These are phyloP conservation scores for Camponotus pennsylvanicus DNA, from an alignment of 1,140 invertebrate genomes.

Conservation along the genomic window DNA sequence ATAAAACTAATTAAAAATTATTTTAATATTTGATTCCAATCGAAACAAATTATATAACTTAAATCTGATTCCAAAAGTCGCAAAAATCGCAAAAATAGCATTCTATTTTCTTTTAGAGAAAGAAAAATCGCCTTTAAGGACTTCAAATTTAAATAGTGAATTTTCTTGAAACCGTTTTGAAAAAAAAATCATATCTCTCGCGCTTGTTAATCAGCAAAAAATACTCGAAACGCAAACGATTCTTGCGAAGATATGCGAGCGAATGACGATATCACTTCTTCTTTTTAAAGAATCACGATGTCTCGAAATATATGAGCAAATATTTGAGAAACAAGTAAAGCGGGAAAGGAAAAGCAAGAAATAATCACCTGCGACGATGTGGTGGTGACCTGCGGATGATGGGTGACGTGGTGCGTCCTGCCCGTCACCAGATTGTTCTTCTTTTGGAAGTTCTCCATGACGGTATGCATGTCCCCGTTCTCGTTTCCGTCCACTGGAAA, in stretches of 20 bases:
- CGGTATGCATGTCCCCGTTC: slow-evolving; percentile 83
- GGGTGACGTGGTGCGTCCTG: slow-evolving; percentile 76
- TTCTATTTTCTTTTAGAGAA: not conserved
- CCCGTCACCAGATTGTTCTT: slow-evolving; percentile 82
- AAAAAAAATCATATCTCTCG: not conserved
- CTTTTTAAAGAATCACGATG: not conserved
- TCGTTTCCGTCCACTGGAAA: slow-evolving; percentile 82
- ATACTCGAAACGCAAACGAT: not conserved
- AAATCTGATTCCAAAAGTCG: too few species aligned
- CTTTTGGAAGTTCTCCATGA: slow-evolving; percentile 84
- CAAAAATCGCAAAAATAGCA: too few species aligned
- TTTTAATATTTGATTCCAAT: too few species aligned
- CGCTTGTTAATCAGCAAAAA: slow-evolving; percentile 18
- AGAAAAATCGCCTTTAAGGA: not conserved
- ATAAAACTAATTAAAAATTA: too few species aligned
- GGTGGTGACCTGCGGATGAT: slow-evolving; percentile 82
- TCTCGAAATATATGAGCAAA: slow-evolving; percentile 23
- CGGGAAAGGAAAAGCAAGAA: not conserved
- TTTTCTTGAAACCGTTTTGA: slow-evolving; percentile 18
- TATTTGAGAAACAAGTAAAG: slow-evolving; percentile 4
- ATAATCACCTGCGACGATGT: slow-evolving; percentile 79
- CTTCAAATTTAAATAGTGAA: not conserved
- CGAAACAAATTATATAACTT: too few species aligned
- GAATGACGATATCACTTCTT: not conserved
- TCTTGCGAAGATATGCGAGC: not conserved